phyloP scores from a whole-genome alignment of 1,140 invertebrate species.

The Harlomillsia oculata region DNA sequence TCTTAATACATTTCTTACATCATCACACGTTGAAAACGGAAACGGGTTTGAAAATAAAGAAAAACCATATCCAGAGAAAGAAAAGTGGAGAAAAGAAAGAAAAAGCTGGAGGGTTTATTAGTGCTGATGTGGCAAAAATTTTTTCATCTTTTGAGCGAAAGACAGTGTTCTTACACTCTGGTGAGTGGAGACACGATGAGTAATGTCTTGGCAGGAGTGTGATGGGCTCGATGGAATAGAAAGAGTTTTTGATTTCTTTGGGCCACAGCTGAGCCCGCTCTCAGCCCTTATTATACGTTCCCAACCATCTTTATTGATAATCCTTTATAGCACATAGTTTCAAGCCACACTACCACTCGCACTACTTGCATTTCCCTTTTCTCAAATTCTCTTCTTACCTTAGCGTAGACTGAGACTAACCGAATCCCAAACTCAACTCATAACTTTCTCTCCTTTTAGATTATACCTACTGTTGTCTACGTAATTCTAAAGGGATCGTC shows the following conservation, averaged over 20 bases:
- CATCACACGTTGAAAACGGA: no score
- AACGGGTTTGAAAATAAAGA: background rate
- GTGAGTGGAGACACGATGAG: slow-evolving; percentile 29
- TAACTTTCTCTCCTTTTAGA: no score
- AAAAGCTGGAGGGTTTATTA: slow-evolving; percentile 18
- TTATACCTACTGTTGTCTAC: no score
- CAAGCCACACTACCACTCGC: no score
- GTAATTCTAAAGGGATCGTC: no score
- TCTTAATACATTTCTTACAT: no score
- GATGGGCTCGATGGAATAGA: slow-evolving; percentile 27
- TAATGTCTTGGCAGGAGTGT: slow-evolving; percentile 28
- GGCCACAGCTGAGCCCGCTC: slow-evolving; percentile 33
- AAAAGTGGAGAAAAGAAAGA: background rate
- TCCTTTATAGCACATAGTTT: slow-evolving; percentile 7
- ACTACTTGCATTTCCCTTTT: background rate
- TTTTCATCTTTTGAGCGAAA: slow-evolving; percentile 13
- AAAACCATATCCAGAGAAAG: background rate
- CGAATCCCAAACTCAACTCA: no score
- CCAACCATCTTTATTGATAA: slow-evolving; percentile 25
- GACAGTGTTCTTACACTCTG: background rate
- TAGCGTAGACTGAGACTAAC: no score
- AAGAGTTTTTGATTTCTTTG: slow-evolving; percentile 33
- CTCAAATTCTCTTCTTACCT: no score
- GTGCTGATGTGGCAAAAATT: slow-evolving; percentile 22
- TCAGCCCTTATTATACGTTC: slow-evolving; percentile 20